Evolutionary conservation across 1,140 invertebrate genomes (phyloP), one percentile per base, ranked within the genome.

Genomic region (Helicoverpa zea): DNA sequence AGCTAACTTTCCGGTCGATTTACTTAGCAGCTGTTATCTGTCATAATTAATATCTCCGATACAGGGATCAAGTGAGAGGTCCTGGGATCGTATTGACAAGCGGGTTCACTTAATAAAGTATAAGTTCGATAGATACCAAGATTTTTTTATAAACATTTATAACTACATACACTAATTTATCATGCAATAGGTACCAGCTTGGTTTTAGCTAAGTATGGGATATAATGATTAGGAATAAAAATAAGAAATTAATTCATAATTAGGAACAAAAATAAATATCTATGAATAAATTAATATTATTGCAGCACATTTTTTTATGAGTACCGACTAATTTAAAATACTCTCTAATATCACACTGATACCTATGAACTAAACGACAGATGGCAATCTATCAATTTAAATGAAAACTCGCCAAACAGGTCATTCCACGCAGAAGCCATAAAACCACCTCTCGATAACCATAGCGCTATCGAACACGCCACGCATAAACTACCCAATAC

Each of bases 371-470:
- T 29, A 64, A 49, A n/a, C 18, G 64, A 49, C 35, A 43, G 43
- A 4, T 10, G 49, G n/a, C 11, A 47, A 68, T 49, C 64, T n/a
- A 64, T 64, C 35, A 64, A 43, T 16, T 30, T 64, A 66, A 47
- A 47, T 66, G 5, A 66, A 30, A 47, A 9, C n/a, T 43, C 7
- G 35, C 35, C 10, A 51, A 52, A 30, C 68, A 29, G 66, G 49
- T 16, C 64, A 72, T 72, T 72, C 16, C 9, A 3, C 11, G 16
- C 64, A 49, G 43, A 68, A 68, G 43, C 64, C 64, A 51, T 72
- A 72, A 72, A 72, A 14, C 23, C 43, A 5, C 5, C 18, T 54
- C 18, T 72, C 52, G 68, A 72, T 72, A 72, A 30, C 68, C 23
- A 72, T 30, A 54, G 18, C 49, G 13, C 49, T 72, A 23, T 29